Conservation (phyloP, 2,888 invertebrate genomes). For the Ormyrus pomaceus region DNA sequence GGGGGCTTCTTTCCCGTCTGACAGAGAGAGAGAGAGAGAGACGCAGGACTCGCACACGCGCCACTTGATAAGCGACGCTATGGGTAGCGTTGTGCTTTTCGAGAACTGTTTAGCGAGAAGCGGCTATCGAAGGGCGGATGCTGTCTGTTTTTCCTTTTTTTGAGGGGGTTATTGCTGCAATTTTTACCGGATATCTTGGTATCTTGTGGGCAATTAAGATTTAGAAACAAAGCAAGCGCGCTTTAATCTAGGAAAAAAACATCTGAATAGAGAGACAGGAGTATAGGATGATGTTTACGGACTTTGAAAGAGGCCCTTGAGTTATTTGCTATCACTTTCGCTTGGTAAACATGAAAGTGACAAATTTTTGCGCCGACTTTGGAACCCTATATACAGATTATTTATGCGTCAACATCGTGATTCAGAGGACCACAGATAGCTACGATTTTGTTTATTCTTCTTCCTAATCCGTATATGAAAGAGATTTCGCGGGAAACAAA, state of each 20-base stretch:
- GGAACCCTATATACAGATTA: background rate
- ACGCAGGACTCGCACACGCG: too few relatives aligned
- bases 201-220: too few relatives aligned
- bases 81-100: too few relatives aligned
- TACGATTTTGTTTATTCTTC: background rate
- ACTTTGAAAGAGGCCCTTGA: background rate
- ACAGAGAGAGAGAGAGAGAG: too few relatives aligned
- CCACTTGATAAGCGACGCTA: too few relatives aligned
- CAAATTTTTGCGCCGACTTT: background rate
- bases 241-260: too few relatives aligned
- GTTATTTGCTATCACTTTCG: background rate
- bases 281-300: background rate
- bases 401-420: conserved; percentile 8
- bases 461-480: background rate
- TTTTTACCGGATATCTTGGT: too few relatives aligned
- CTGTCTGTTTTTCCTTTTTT: too few relatives aligned
- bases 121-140: background rate
- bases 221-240: too few relatives aligned
- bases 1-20: background rate
- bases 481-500: background rate
- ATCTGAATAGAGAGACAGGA: background rate
- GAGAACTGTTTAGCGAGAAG: too few relatives aligned
- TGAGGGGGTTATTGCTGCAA: too few relatives aligned
- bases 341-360: background rate
- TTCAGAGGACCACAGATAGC: background rate